A percentile compares a stretch with the other conserved stretches of the same genome.
phyloP scores from a whole-genome alignment of 2,888 invertebrate genomes.

The Bombyx huttoni region DNA sequence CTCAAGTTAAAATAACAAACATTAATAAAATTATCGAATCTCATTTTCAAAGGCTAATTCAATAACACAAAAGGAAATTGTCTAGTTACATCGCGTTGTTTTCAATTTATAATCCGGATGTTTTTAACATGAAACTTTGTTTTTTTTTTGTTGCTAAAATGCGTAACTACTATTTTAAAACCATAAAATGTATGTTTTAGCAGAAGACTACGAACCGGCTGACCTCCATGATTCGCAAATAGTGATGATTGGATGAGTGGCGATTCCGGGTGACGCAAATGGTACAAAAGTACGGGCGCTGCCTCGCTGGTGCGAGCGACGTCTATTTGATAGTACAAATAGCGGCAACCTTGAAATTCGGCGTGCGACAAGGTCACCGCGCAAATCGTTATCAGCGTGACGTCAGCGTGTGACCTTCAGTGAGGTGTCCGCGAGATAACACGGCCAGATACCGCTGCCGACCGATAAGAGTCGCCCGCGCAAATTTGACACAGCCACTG shows the following conservation, averaged over 20 bases:
- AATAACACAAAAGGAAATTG: too few species aligned
- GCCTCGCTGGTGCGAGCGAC: slow-evolving; percentile 27
- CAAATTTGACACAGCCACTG: slow-evolving; percentile 13
- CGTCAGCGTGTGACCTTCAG: slow-evolving; percentile 65
- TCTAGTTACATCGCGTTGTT: too few species aligned
- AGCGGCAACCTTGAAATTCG: slow-evolving; percentile 68
- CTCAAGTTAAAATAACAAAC: slow-evolving; percentile 8
- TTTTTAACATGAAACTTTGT: not conserved
- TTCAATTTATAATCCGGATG: not conserved
- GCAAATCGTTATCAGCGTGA: slow-evolving; percentile 71
- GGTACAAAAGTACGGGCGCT: slow-evolving; percentile 23
- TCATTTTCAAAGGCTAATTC: too few species aligned
- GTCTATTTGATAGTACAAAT: slow-evolving; percentile 66
- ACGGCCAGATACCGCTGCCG: slow-evolving; percentile 49
- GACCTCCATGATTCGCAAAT: slow-evolving; percentile 49
- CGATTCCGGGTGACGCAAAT: slow-evolving; percentile 51
- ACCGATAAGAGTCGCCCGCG: slow-evolving; percentile 47
- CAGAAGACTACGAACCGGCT: slow-evolving; percentile 24
- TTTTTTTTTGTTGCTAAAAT: not conserved
- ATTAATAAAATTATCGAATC: slow-evolving; percentile 1
- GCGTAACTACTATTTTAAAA: slow-evolving; percentile 4
- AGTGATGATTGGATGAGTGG: slow-evolving; percentile 43
- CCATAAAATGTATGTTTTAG: slow-evolving; percentile 16
- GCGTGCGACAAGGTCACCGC: slow-evolving; percentile 69
- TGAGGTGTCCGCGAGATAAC: slow-evolving; percentile 64